Base-by-base conservation (phyloP, 2,797 vertebrate genomes). In the Sandelia bainsii region DNA sequence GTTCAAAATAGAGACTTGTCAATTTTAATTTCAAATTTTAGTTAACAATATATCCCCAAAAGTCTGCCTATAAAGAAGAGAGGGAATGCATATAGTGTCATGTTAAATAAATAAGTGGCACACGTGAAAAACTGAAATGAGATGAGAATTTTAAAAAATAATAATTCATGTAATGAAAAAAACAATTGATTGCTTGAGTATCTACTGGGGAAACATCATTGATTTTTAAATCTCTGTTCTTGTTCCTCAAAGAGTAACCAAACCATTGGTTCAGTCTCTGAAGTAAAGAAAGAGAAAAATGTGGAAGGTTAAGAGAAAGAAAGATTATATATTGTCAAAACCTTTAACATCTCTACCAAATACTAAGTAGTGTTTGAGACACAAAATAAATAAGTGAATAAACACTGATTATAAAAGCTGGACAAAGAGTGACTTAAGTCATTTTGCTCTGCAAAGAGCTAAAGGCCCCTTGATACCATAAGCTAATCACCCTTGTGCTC, bases 401-500 rank as follows among this genome's bases (percentile, higher is more conserved):
- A 52, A 69, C 37, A 61, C 0, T 53, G 10, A 78, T 56, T 54
- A 22, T 6, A 25, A 65, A 66, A 61, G 46, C 40, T 66, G 54
- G 17, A 34, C 22, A 44, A 1, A 46, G 22, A 50, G 29, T 19
- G 1, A 66, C 20, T 42, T 0, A 16, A 56, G 45, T 23, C 11
- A 20, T 77, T 81, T 57, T 44, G 8, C 56, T 40, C 68, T 23
- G n/a, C 52, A 66, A 62, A 70, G 44, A 60, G 14, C 14, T 19
- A 5, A 50, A 25, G 44, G 50, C n/a, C 16, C 62, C 64, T 51
- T 53, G 53, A 63, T 20, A 61, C 72, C 59, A 34, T 42, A 69
- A 75, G 71, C 50, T 80, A 78, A 77, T 79, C 74, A 60, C 42
- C 53, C 48, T 12, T 44, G 52, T 44, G 65, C 40, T 67, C 0